Evolutionary conservation across 2,888 invertebrate species (phyloP), one percentile per base, ranked within the genome.

Genomic region (Frankliniella intonsa): DNA sequence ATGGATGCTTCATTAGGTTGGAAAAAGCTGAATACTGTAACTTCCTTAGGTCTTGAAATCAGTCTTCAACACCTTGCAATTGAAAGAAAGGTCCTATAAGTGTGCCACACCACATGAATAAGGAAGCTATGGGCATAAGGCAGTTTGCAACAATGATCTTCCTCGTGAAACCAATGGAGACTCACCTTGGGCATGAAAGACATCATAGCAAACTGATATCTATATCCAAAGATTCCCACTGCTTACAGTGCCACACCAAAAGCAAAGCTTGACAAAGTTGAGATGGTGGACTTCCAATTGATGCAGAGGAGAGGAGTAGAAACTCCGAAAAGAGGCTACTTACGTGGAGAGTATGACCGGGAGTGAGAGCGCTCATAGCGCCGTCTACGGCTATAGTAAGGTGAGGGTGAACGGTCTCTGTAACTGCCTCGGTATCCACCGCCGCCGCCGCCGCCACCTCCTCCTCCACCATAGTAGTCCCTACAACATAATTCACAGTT

Each of bases 271-370:
- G 38, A 62, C 62, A 62, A 62, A 62, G 62, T 62, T 17, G 14
- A n/a, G 62, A 17, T 62, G 62, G 62, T 62, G 62, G 62, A 62
- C 8, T 17, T 62, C 17, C 14, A 62, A 62, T 19, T 62, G 17
- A 14, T 62, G 14, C n/a, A n/a, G 38, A 38, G 38, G 14, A 62
- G 8, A 62, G 62, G n/a, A 62, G 62, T n/a, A 62, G 14, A 62
- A 62, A n/a, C 62, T 62, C 14, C 62, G 5, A 62, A 62, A 12
- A 55, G 25, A 25, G 25, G 12, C 7, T 11, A 94, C 94, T 94
- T 92, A 94, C 94, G 93, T 88, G 94, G 94, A 86, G 94, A 93
- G 88, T 94, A 94, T 84, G 94, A 92, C 83, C 92, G 90, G 83
- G 92, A 94, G 86, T 94, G 92, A 84, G 94, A 94, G 83, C 94